Percentiles rank a stretch among this genome's conserved stretches.
Evolutionary conservation across 2,113 vertebrate genomes (phyloP).

Genomic region (Bos taurus): DNA sequence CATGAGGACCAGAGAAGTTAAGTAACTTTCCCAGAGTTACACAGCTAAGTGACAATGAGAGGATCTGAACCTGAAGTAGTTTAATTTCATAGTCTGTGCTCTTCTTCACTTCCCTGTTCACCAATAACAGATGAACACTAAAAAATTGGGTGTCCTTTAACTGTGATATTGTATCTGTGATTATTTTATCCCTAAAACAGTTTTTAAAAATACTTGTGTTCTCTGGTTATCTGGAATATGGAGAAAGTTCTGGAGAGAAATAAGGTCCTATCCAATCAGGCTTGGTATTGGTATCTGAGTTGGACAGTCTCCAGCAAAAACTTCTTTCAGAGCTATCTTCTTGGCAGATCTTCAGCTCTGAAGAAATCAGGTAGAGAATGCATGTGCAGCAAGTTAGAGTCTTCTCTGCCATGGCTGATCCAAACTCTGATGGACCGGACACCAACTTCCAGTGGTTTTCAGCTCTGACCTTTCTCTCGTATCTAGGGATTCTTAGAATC

Average conservation of each 20-base stretch:
- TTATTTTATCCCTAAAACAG: neutral
- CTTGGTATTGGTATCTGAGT: neutral
- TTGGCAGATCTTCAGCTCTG: neutral
- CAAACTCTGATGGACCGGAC: neutral
- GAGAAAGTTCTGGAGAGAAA: neutral
- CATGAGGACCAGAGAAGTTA: neutral
- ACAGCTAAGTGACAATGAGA: neutral
- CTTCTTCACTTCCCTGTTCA: neutral
- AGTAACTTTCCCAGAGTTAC: neutral
- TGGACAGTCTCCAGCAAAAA: neutral
- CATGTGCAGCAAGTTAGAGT: neutral
- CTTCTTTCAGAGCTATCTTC: neutral
- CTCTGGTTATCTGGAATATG: neutral
- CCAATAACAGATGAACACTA: neutral
- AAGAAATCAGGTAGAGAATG: neutral
- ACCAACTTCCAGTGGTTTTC: neutral
- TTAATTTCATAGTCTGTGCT: neutral
- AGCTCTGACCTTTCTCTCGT: neutral
- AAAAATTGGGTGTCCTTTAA: neutral
- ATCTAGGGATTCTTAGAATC: neutral
- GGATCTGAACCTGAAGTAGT: neutral
- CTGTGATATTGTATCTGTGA: neutral
- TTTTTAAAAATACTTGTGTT: neutral
- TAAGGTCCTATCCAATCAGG: neutral
- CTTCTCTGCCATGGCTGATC: conserved; percentile 27